A percentile compares a stretch with the other conserved stretches of the same genome.
Evolutionary conservation across 2,888 invertebrate species (phyloP).

Genomic region (Apotomis capreana): DNA sequence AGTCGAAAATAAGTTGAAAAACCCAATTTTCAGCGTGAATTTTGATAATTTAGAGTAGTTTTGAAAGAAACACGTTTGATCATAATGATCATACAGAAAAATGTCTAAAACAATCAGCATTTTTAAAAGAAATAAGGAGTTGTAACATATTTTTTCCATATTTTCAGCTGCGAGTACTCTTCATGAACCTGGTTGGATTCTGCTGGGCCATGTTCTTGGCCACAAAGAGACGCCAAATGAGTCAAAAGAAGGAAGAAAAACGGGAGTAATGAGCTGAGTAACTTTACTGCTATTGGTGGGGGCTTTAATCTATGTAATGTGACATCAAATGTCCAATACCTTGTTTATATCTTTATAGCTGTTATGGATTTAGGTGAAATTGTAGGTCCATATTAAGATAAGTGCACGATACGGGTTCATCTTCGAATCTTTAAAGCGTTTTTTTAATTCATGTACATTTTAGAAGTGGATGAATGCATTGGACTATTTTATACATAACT

Average conservation of each 20-base stretch:
- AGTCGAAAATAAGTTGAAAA: no score
- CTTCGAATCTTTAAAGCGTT: no score
- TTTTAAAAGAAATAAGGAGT: background rate
- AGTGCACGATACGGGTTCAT: no score
- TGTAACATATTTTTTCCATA: constrained; percentile 42
- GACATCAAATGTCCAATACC: constrained; percentile 7
- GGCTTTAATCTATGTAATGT: constrained; percentile 4
- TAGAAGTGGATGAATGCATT: background rate
- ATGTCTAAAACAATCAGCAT: no score
- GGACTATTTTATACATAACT: background rate
- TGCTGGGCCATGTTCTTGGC: constrained; percentile 91
- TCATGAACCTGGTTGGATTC: constrained; percentile 89
- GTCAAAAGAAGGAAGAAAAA: constrained; percentile 61
- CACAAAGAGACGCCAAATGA: constrained; percentile 84
- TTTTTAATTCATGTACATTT: background rate
- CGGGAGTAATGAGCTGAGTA: constrained; percentile 13
- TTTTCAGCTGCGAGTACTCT: constrained; percentile 89
- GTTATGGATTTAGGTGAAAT: no score
- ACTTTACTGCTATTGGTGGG: constrained; percentile 17
- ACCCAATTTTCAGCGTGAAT: no score
- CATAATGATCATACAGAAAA: no score
- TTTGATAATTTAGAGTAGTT: no score
- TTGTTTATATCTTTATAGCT: constrained; percentile 5
- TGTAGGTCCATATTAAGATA: no score
- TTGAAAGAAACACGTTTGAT: no score